phyloP scores from a whole-genome alignment of 2,797 vertebrate species.

The Pelobates cultripes region DNA sequence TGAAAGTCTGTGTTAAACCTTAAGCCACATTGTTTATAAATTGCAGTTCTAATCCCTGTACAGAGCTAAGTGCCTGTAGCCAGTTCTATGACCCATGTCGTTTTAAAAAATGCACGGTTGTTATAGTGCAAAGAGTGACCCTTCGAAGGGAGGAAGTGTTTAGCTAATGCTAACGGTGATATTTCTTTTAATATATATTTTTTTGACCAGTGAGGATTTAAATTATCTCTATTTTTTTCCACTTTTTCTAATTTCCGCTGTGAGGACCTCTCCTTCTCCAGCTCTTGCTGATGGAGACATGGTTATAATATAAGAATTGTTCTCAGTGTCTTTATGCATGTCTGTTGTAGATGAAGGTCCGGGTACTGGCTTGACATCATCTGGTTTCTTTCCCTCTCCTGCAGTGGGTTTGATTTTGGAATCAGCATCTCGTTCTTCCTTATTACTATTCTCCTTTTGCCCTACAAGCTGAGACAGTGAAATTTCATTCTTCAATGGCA shows the following conservation, averaged over 20 bases:
- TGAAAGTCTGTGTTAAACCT: too few relatives aligned
- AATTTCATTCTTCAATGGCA: neutral
- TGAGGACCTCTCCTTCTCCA: conserved; percentile 72
- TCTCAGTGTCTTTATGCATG: conserved; percentile 34
- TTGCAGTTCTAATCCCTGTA: too few relatives aligned
- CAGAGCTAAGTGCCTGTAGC: too few relatives aligned
- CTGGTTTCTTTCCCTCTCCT: conserved; percentile 18
- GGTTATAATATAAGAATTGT: conserved; percentile 67
- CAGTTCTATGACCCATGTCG: too few relatives aligned
- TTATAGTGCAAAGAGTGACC: too few relatives aligned
- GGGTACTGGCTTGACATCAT: accelerated
- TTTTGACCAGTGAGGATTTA: neutral
- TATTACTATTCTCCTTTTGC: conserved; percentile 13
- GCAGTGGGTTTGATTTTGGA: neutral
- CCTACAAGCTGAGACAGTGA: neutral
- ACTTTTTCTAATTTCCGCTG: conserved; percentile 67
- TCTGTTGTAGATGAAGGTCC: conserved; percentile 12
- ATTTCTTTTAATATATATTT: too few relatives aligned
- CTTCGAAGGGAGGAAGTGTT: too few relatives aligned
- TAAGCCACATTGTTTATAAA: too few relatives aligned
- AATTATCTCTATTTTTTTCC: neutral
- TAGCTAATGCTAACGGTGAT: too few relatives aligned
- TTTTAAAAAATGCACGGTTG: too few relatives aligned
- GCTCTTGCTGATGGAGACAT: conserved; percentile 66
- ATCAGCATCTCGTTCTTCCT: neutral